A percentile compares a stretch with the other conserved stretches of the same genome.
These are phyloP conservation scores for Lipotes vexillifer DNA, from an alignment of 2,113 vertebrate species.

Conservation along the genomic window DNA sequence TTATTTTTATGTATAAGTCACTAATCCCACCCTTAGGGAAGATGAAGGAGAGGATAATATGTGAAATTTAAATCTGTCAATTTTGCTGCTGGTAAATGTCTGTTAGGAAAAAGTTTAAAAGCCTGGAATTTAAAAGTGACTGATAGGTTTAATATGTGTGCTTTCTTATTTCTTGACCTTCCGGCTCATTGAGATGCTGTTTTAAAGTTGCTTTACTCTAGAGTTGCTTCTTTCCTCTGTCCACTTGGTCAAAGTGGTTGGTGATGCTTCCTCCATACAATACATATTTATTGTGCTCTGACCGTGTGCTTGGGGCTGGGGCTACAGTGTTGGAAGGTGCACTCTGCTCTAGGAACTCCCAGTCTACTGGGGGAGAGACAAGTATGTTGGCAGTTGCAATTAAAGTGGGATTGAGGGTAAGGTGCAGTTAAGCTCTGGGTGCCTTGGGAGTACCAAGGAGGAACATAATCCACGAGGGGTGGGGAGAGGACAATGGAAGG, in stretches of 20 bases:
- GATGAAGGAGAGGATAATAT: background rate
- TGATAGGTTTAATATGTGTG: background rate
- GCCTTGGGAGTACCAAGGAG: background rate
- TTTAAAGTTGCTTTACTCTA: background rate
- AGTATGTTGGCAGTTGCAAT: background rate
- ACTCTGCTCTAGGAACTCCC: background rate
- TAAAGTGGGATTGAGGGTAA: background rate
- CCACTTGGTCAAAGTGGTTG: background rate
- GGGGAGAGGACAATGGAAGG: background rate
- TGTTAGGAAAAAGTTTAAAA: background rate
- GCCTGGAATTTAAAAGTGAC: background rate
- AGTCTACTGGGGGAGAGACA: background rate
- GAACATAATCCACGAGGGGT: background rate
- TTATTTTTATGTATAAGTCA: background rate
- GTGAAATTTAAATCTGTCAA: background rate
- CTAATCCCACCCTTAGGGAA: background rate
- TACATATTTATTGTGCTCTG: background rate
- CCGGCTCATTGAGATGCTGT: background rate
- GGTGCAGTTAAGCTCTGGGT: background rate
- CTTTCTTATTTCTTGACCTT: background rate
- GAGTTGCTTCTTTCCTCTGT: background rate
- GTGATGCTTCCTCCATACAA: background rate
- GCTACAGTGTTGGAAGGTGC: background rate
- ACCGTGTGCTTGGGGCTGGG: background rate
- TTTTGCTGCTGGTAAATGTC: conserved; percentile 31